These are phyloP conservation scores for Drosophila rellima DNA, from an alignment of 2,888 invertebrate species.

Conservation along the genomic window DNA sequence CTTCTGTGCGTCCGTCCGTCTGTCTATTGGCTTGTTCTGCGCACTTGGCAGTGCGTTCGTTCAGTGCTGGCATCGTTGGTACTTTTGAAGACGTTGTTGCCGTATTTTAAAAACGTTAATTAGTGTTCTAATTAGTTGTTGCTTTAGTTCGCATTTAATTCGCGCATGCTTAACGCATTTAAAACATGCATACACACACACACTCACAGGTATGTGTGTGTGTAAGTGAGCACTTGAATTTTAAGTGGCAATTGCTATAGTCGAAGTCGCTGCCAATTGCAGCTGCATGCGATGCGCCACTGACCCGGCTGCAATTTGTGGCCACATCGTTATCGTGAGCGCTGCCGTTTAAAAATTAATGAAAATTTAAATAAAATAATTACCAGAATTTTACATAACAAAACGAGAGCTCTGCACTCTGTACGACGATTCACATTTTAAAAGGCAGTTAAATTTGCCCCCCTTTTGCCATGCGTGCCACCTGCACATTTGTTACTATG, in stretches of 20 bases:
- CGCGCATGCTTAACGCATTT: slow-evolving; percentile 57
- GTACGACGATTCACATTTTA: neutral
- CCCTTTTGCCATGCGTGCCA: slow-evolving; percentile 48
- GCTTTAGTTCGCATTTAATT: slow-evolving; percentile 60
- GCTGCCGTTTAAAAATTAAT: slow-evolving; percentile 66
- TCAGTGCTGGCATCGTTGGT: slow-evolving; percentile 29
- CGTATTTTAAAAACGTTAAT: slow-evolving; percentile 79
- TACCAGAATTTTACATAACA: slow-evolving; percentile 62
- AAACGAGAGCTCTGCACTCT: slow-evolving; percentile 46
- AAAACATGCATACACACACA: slow-evolving; percentile 55
- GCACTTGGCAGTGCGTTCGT: slow-evolving; percentile 36
- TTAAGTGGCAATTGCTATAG: slow-evolving; percentile 40
- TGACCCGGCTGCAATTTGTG: slow-evolving; percentile 15
- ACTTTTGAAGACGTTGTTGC: slow-evolving; percentile 38
- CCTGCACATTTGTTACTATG: slow-evolving; percentile 48
- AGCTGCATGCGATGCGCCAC: slow-evolving; percentile 2
- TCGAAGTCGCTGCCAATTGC: slow-evolving; percentile 18
- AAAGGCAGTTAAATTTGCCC: neutral
- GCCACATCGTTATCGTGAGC: slow-evolving; percentile 29
- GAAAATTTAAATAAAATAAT: slow-evolving; percentile 63
- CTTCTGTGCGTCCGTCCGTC: neutral
- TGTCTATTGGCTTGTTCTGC: slow-evolving; percentile 18
- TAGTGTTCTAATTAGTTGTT: slow-evolving; percentile 78
- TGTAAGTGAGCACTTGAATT: slow-evolving; percentile 33
- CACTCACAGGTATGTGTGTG: slow-evolving; percentile 3